These are phyloP conservation scores for Nyctibius bracteatus DNA, from an alignment of 2,113 vertebrate genomes.

Conservation along the genomic window DNA sequence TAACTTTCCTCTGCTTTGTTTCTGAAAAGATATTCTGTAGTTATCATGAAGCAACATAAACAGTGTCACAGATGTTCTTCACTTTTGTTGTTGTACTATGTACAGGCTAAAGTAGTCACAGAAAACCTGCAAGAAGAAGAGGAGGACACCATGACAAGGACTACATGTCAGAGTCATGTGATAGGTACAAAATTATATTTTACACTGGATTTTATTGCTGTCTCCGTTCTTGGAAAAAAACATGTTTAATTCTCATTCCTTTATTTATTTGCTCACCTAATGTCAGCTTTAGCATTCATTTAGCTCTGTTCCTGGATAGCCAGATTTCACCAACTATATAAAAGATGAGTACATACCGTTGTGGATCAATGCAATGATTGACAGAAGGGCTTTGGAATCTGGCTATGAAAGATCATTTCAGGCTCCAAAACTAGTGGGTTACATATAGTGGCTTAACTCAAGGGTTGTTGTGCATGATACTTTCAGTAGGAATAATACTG, in stretches of 20 bases:
- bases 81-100: conserved; percentile 41
- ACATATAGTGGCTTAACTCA: neutral
- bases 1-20: conserved; percentile 6
- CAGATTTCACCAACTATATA: neutral
- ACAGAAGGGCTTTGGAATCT: neutral
- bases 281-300: neutral
- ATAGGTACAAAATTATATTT: conserved; percentile 77
- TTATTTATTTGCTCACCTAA: neutral
- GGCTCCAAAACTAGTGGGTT: neutral
- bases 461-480: neutral
- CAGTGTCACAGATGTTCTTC: conserved; percentile 35
- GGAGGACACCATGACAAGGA: conserved; percentile 69
- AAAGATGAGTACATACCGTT: neutral
- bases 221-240: neutral
- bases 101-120: conserved; percentile 76
- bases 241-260: neutral
- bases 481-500: neutral
- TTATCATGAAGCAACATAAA: conserved; percentile 19
- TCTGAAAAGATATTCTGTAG: conserved; percentile 24
- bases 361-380: neutral
- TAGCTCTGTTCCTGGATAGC: neutral
- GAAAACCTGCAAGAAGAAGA: conserved; percentile 79
- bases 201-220: conserved; percentile 17
- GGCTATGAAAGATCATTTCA: neutral
- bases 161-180: conserved; percentile 81